These are phyloP conservation scores for Philonicus albiceps DNA, from an alignment of 2,888 invertebrate genomes.

Conservation along the genomic window DNA sequence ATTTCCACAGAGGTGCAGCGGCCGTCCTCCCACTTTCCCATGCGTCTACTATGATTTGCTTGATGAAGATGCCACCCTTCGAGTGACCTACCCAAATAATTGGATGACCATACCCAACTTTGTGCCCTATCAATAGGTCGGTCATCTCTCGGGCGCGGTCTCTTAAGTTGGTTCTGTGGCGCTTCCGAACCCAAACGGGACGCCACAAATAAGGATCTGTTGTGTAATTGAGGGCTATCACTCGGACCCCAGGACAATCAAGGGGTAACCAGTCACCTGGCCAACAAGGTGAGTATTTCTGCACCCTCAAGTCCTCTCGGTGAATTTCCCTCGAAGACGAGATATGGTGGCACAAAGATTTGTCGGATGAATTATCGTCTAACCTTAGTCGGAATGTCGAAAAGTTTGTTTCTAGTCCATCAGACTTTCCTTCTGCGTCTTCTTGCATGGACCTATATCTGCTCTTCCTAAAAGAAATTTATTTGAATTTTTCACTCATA, in stretches of 20 bases:
- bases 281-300: conserved; percentile 76
- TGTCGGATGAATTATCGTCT: conserved; percentile 54
- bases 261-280: conserved; percentile 85
- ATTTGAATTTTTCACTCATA: neutral
- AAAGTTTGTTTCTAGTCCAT: conserved; percentile 60
- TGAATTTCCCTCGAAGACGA: conserved; percentile 10
- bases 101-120: conserved; percentile 77
- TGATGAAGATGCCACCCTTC: conserved; percentile 87
- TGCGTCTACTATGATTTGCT: conserved; percentile 78
- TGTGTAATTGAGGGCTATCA: conserved; percentile 83
- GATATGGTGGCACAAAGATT: conserved; percentile 28
- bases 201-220: conserved; percentile 81
- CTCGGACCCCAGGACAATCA: conserved; percentile 79
- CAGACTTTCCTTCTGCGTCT: conserved; percentile 55
- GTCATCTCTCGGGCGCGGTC: conserved; percentile 79
- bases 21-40: conserved; percentile 65
- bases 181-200: conserved; percentile 75
- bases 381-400: conserved; percentile 60
- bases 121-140: conserved; percentile 69
- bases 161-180: conserved; percentile 71
- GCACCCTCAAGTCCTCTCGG: conserved; percentile 52
- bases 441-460: conserved; percentile 57
- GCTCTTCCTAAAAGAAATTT: conserved; percentile 49
- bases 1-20: conserved; percentile 65
- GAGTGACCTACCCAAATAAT: conserved; percentile 84